Evolutionary conservation across 2,113 vertebrate species (phyloP).

Genomic region (Sorex fumeus): DNA sequence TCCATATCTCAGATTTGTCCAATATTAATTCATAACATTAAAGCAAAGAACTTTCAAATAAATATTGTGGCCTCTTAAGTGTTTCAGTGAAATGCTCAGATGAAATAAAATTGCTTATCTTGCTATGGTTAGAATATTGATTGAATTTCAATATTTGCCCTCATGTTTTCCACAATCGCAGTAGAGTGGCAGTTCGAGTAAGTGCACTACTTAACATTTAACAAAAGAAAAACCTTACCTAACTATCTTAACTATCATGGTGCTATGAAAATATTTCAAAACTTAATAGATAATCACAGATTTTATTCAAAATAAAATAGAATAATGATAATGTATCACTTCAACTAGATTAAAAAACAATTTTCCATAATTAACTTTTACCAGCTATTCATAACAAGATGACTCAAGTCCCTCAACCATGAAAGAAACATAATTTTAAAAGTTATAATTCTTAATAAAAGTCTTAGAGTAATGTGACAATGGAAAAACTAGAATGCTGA

Average conservation of each 20-base stretch:
- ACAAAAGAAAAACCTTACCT: neutral
- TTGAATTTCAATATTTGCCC: slow-evolving; percentile 4
- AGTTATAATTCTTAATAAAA: neutral
- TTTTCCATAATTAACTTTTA: neutral
- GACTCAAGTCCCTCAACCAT: neutral
- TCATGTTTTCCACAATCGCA: slow-evolving; percentile 37
- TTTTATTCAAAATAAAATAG: neutral
- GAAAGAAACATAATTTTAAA: neutral
- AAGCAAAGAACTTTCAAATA: neutral
- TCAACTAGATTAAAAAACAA: neutral
- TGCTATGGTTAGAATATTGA: neutral
- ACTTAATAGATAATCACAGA: neutral
- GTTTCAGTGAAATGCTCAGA: neutral
- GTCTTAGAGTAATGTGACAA: neutral
- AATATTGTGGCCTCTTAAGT: neutral
- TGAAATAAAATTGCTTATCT: neutral
- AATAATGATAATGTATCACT: neutral
- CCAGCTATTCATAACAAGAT: neutral
- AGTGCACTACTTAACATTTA: neutral
- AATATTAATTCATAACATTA: slow-evolving; percentile 38
- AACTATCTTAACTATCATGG: neutral
- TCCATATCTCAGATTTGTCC: neutral
- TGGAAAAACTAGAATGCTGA: neutral
- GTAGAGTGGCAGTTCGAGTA: slow-evolving; percentile 9
- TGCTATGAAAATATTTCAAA: neutral